Conservation (phyloP, 1,140 invertebrate species). For the Pantala flavescens region DNA sequence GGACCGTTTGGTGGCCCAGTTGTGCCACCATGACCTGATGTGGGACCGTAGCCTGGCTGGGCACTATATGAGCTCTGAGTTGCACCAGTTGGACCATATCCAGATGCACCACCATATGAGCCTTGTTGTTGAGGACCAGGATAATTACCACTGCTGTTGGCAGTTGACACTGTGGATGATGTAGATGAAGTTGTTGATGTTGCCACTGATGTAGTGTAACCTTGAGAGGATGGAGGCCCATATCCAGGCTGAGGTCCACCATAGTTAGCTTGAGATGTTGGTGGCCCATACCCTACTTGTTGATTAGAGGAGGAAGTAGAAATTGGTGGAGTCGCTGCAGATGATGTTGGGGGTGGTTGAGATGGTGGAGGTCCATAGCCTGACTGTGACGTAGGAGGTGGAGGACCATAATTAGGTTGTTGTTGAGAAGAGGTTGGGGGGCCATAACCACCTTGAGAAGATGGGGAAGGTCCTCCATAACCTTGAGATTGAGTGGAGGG, state of each 20-base stretch:
- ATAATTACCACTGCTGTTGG: constrained; percentile 1
- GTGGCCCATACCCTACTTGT: not conserved
- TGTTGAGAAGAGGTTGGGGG: not conserved
- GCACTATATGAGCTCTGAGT: not conserved
- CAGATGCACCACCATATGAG: not conserved
- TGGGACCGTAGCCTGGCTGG: not conserved
- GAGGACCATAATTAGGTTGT: not conserved
- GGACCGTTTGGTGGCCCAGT: not conserved
- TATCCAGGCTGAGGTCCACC: not conserved
- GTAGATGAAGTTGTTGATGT: not conserved
- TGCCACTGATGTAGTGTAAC: not conserved
- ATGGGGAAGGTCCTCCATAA: not conserved
- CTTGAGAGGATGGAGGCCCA: not conserved
- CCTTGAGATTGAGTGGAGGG: not conserved
- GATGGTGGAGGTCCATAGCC: not conserved
- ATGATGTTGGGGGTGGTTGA: not conserved
- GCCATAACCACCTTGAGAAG: not conserved
- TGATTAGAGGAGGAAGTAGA: not conserved
- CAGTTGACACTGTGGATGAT: not conserved
- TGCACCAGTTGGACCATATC: not conserved
- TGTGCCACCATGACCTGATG: not conserved
- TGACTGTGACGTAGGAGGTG: not conserved
- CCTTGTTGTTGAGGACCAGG: not conserved
- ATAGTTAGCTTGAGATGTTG: not conserved
- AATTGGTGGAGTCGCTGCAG: not conserved